A percentile compares a stretch with the other conserved stretches of the same genome.
These are phyloP conservation scores for Hyperoodon ampullatus DNA, from an alignment of 2,113 vertebrate genomes.

Conservation along the genomic window DNA sequence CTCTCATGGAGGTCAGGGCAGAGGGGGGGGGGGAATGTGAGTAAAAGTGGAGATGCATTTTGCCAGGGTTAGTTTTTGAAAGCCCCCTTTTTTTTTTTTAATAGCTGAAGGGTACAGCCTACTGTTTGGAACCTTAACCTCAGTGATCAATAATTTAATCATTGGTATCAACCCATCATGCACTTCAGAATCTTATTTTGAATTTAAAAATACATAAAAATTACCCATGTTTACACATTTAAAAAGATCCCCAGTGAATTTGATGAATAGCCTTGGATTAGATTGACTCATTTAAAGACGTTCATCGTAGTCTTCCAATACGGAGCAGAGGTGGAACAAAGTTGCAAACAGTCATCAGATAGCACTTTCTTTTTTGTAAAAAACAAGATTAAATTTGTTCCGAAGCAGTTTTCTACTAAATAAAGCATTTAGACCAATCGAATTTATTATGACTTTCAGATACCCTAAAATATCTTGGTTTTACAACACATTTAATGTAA, in stretches of 20 bases:
- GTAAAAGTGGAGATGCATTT: background rate
- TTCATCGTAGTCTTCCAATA: background rate
- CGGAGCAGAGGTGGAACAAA: background rate
- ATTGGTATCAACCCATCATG: no score
- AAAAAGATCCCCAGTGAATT: background rate
- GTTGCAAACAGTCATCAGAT: background rate
- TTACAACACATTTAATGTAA: background rate
- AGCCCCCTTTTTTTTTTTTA: background rate
- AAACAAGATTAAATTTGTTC: background rate
- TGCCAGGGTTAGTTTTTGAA: background rate
- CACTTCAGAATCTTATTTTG: background rate
- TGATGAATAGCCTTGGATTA: background rate
- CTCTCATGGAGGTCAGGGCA: background rate
- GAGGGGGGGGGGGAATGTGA: accelerated
- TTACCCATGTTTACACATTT: background rate
- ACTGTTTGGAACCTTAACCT: background rate
- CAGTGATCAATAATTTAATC: background rate
- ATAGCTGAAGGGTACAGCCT: background rate
- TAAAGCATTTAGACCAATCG: background rate
- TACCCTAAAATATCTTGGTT: background rate
- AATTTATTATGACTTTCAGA: background rate
- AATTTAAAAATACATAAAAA: background rate
- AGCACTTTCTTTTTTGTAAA: background rate
- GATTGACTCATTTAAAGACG: background rate
- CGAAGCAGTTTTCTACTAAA: background rate